Base-by-base conservation (phyloP, 2,888 invertebrate species). In the Luperina testacea region DNA sequence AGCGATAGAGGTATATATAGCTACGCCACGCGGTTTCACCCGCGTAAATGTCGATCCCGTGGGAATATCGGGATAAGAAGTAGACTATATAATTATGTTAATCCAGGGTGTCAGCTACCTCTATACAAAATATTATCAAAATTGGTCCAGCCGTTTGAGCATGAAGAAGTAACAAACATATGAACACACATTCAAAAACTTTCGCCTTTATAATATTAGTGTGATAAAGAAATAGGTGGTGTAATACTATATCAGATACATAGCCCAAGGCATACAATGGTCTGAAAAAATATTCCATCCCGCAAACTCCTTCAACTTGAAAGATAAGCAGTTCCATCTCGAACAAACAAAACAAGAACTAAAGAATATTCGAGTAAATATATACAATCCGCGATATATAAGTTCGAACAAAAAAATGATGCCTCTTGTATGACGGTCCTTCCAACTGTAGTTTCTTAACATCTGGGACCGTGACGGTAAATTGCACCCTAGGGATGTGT, bases 401-500 rank as follows among this genome's bases (percentile, higher is more conserved):
- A 90, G 84, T 87, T 82, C 15, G 78, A 75, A 78, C 68, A 80
- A 89, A 89, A 89, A 89, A 89, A 87, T 86, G 75, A 87, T 83
- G 76, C 80, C 74, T 78, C 78, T 85, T 80, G 78, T 86, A 79
- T 85, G 85, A 78, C 78, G 87, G 85, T 87, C 85, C 86, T 81
- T 87, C 79, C 78, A 83, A 83, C 84, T 78, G 74, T 79, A 86
- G 83, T 89, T 82, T 78, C 72, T 78, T 59, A 85, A 84, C 92
- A 90, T 91, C 88, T 90, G 92, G 89, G 90, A 88, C 87, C 84
- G 82, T 75, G 81, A 81, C 89, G 88, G 89, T 91, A 92, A 93
- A 94, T 93, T 93, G 93, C 92, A 89, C 93, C 91, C 93, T 64
- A 75, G 92, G 92, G 94, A 90, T 88, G 90, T 90, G 90, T 91